Conservation (phyloP, 2,797 vertebrate species). For the Eospalax fontanierii region DNA sequence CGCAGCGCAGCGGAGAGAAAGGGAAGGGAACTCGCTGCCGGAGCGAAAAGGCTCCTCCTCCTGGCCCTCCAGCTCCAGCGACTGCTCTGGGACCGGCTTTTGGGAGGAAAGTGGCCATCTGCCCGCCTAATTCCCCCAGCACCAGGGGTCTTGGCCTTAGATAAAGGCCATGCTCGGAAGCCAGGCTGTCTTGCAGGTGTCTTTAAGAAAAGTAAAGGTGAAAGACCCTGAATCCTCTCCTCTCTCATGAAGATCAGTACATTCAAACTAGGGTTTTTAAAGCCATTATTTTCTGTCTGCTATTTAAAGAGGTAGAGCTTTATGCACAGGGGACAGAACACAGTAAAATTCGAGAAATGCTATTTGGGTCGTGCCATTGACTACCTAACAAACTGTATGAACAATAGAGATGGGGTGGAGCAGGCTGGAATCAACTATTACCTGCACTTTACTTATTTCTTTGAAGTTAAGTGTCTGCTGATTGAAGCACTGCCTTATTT, state of each 20-base stretch:
- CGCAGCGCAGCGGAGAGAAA: conserved; percentile 70
- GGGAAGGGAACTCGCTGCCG: conserved; percentile 83
- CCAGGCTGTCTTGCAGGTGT: not conserved
- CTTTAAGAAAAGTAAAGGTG: not conserved
- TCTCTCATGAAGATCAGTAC: conserved; percentile 19
- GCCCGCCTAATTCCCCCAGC: conserved; percentile 40
- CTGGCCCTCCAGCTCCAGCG: conserved; percentile 87
- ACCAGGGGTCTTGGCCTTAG: not conserved
- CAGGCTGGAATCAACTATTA: not conserved
- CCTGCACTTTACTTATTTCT: not conserved
- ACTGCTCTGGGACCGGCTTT: conserved; percentile 88
- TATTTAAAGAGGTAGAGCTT: conserved; percentile 76
- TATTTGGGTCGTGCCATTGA: conserved; percentile 9
- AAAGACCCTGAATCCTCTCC: not conserved
- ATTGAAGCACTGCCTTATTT: not conserved
- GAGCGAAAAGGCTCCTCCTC: conserved; percentile 87
- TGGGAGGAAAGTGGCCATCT: conserved; percentile 64
- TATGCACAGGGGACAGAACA: not conserved
- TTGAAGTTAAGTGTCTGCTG: conserved; percentile 19
- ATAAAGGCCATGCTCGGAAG: not conserved
- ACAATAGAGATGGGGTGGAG: not conserved
- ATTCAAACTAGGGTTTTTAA: not conserved
- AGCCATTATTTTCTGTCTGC: conserved; percentile 8
- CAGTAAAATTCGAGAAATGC: not conserved
- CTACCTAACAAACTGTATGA: not conserved